Conservation (phyloP, 2,113 vertebrate genomes). For the Tonatia bakeri region DNA sequence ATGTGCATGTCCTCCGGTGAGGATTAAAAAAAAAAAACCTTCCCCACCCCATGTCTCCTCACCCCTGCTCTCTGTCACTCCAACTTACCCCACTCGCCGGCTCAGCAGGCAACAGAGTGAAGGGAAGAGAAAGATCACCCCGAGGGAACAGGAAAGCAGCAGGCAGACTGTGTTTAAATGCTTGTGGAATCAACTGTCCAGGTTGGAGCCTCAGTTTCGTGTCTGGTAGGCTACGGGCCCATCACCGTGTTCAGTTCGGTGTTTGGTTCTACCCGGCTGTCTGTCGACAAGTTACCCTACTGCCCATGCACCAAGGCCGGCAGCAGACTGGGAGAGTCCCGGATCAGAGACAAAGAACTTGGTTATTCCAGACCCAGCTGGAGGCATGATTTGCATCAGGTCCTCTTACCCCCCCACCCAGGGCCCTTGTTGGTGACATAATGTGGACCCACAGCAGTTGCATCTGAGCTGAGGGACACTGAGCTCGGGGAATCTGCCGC, state of each 20-base stretch:
- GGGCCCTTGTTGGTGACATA: neutral
- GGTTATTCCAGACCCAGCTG: neutral
- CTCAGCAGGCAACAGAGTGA: neutral
- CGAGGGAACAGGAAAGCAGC: neutral
- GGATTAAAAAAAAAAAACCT: too few relatives aligned
- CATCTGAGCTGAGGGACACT: neutral
- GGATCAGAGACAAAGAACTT: neutral
- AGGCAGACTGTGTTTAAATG: neutral
- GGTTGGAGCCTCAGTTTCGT: neutral
- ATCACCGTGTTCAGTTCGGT: neutral
- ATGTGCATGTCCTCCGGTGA: too few relatives aligned
- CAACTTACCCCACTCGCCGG: neutral
- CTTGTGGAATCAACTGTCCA: neutral
- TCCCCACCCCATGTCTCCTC: neutral
- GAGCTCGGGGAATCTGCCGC: neutral
- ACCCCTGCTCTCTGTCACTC: neutral
- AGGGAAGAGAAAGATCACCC: neutral
- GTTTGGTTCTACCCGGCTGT: neutral
- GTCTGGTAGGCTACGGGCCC: neutral
- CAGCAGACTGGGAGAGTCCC: neutral
- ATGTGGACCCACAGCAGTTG: neutral
- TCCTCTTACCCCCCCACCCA: neutral
- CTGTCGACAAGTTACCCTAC: neutral
- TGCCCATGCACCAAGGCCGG: neutral
- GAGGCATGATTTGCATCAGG: neutral